These are phyloP conservation scores for Macrostomum cliftonense DNA, from an alignment of 2,888 invertebrate genomes.

Conservation along the genomic window DNA sequence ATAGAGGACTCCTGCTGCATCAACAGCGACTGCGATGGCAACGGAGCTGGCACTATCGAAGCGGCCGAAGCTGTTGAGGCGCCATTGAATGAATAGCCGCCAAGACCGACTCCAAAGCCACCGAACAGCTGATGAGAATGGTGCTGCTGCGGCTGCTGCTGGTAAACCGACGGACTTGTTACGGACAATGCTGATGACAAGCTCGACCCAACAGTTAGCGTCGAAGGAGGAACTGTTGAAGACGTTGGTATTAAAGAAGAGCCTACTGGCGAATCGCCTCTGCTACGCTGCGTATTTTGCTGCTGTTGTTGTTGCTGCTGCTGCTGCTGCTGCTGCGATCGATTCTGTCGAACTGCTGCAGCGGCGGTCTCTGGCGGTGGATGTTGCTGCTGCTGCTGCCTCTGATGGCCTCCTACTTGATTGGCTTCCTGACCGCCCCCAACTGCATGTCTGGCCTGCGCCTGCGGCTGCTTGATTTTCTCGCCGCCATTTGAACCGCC, in stretches of 20 bases:
- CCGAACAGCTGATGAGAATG: neutral
- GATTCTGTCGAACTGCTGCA: constrained; percentile 4
- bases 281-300: neutral
- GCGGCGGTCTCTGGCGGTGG: neutral
- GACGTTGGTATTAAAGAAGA: too few relatives aligned
- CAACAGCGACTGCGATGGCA: neutral
- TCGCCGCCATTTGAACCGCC: neutral
- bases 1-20: neutral
- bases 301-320: too few relatives aligned
- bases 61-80: neutral
- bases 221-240: too few relatives aligned
- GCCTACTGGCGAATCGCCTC: neutral
- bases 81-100: neutral
- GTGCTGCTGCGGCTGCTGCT: too few relatives aligned
- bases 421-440: neutral
- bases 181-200: too few relatives aligned
- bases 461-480: neutral
- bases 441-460: too few relatives aligned
- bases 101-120: neutral
- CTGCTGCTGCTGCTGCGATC: constrained; percentile 1
- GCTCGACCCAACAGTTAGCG: too few relatives aligned
- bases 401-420: too few relatives aligned
- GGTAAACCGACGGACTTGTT: too few relatives aligned
- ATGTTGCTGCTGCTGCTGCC: neutral
- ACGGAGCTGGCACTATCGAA: too few relatives aligned